These are phyloP conservation scores for Protomyctophum bolini DNA, from an alignment of 2,113 vertebrate species.

Conservation along the genomic window DNA sequence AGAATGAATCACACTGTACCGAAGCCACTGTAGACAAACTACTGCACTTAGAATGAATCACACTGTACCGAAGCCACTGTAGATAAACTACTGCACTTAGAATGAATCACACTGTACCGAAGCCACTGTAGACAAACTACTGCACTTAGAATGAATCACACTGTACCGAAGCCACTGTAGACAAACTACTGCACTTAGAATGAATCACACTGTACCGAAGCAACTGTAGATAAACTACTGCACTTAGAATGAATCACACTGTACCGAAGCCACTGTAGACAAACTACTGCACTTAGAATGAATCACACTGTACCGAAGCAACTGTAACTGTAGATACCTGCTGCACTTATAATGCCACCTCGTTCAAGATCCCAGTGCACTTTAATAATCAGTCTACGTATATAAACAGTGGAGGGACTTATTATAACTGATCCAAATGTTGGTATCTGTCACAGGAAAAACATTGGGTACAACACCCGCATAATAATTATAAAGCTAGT, in stretches of 20 bases:
- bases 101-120: conserved; percentile 4
- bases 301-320: neutral
- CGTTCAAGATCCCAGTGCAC: neutral
- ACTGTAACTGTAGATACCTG: neutral
- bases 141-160: too few relatives aligned
- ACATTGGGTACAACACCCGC: too few relatives aligned
- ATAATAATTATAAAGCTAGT: too few relatives aligned
- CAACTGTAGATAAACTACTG: too few relatives aligned
- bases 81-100: too few relatives aligned
- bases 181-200: too few relatives aligned
- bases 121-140: too few relatives aligned
- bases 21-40: neutral
- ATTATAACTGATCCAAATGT: neutral
- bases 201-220: conserved; percentile 6
- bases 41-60: too few relatives aligned
- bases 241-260: neutral
- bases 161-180: conserved; percentile 6
- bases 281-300: too few relatives aligned
- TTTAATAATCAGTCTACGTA: neutral
- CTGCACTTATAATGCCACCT: conserved; percentile 13
- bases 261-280: conserved; percentile 1
- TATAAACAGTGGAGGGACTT: neutral
- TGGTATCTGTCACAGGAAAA: neutral
- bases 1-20: conserved; percentile 6
- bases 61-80: conserved; percentile 4